These are phyloP conservation scores for Diacarnus erythraeanus DNA, from an alignment of 37 sponge, comb jelly and placozoan genomes.

Conservation along the genomic window DNA sequence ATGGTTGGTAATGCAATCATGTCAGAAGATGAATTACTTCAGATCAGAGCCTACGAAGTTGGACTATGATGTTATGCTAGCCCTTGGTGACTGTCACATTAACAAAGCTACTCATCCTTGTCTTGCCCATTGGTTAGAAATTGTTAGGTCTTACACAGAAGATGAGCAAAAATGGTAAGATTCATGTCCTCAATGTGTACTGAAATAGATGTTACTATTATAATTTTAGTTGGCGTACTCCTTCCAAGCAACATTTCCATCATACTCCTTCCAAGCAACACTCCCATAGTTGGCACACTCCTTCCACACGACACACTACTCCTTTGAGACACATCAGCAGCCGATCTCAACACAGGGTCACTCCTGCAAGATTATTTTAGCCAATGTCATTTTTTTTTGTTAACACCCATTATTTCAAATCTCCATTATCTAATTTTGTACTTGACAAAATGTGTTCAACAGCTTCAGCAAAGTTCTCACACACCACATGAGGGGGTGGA, in stretches of 20 bases:
- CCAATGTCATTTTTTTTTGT: too few relatives aligned
- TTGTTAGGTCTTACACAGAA: slow-evolving; percentile 36
- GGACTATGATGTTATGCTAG: slow-evolving; percentile 61
- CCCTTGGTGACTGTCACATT: slow-evolving; percentile 18
- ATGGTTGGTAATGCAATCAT: neutral
- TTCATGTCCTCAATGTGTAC: too few relatives aligned
- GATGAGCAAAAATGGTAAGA: slow-evolving; percentile 53
- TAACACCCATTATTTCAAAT: too few relatives aligned
- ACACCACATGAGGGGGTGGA: slow-evolving; percentile 28
- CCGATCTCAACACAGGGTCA: too few relatives aligned
- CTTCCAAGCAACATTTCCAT: neutral
- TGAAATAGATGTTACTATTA: too few relatives aligned
- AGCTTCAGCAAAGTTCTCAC: slow-evolving; percentile 52
- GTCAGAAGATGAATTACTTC: neutral
- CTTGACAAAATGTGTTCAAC: slow-evolving; percentile 35
- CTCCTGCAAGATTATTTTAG: too few relatives aligned
- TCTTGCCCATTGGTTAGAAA: slow-evolving; percentile 39
- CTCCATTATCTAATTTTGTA: neutral
- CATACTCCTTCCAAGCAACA: neutral
- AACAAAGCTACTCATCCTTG: slow-evolving; percentile 36
- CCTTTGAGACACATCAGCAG: too few relatives aligned
- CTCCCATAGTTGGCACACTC: neutral
- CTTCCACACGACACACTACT: neutral
- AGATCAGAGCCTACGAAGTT: slow-evolving; percentile 59
- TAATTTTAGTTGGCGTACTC: slow-evolving; percentile 2